Conservation (phyloP, 2,113 vertebrate genomes). For the Lepus timidus region DNA sequence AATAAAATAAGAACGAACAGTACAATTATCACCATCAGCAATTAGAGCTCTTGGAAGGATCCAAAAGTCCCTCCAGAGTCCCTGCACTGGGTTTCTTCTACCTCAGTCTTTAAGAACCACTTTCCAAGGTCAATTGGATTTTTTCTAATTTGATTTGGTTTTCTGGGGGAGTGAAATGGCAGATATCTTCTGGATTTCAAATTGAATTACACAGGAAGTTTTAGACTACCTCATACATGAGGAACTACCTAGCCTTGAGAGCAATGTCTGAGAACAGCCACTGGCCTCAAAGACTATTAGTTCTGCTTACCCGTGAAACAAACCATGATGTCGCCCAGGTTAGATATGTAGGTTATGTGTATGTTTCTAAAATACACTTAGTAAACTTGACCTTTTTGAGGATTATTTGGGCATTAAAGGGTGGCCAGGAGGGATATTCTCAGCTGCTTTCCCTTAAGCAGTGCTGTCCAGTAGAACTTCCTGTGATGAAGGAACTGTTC, state of each 20-base stretch:
- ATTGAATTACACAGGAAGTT: neutral
- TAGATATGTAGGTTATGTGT: neutral
- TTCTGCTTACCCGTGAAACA: constrained; percentile 22
- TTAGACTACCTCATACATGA: neutral
- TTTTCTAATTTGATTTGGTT: constrained; percentile 38
- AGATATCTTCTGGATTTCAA: constrained; percentile 30
- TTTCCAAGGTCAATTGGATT: constrained; percentile 9
- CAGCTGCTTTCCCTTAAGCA: neutral
- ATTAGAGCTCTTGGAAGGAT: neutral
- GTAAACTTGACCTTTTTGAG: neutral
- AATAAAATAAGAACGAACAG: constrained; percentile 32
- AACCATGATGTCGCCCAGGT: neutral
- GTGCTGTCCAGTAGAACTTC: neutral
- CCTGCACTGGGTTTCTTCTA: neutral
- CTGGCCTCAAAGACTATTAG: neutral
- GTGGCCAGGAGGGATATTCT: neutral
- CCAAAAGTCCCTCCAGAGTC: neutral
- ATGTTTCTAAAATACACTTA: neutral
- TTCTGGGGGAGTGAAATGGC: neutral
- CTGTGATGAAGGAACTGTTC: neutral
- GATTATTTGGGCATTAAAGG: neutral
- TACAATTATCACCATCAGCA: neutral
- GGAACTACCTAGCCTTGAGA: neutral
- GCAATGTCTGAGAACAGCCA: neutral
- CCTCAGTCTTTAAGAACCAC: constrained; percentile 8